phyloP scores from a whole-genome alignment of 2,888 invertebrate species.

The Conistra vaccinii region DNA sequence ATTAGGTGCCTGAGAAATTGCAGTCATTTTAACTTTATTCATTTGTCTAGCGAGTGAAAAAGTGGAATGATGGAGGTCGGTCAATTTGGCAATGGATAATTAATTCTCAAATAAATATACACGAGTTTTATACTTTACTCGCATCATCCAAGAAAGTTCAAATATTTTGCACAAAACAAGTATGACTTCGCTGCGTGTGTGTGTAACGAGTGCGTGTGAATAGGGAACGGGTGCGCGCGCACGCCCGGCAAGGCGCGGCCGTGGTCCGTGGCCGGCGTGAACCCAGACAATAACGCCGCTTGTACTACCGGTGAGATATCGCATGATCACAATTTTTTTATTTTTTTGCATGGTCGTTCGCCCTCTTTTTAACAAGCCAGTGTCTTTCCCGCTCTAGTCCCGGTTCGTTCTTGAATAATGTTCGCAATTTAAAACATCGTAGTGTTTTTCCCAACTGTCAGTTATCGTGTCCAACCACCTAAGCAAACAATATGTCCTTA shows the following conservation, averaged over 20 bases:
- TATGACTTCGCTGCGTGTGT: slow-evolving; percentile 57
- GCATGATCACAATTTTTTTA: slow-evolving; percentile 41
- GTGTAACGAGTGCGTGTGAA: slow-evolving; percentile 56
- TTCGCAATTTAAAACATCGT: not conserved
- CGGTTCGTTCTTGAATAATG: slow-evolving; percentile 8
- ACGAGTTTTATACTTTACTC: not conserved
- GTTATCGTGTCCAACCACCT: not conserved
- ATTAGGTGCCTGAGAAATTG: not conserved
- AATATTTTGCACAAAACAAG: slow-evolving; percentile 50
- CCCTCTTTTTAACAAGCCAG: slow-evolving; percentile 12
- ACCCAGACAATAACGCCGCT: slow-evolving; percentile 82
- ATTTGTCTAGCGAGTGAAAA: too few species aligned
- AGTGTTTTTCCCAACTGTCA: not conserved
- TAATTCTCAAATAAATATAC: not conserved
- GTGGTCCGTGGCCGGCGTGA: slow-evolving; percentile 89
- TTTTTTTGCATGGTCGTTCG: slow-evolving; percentile 36
- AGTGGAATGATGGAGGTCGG: not conserved
- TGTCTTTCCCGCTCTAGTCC: not conserved
- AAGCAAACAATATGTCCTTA: not conserved
- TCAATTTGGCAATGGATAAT: not conserved
- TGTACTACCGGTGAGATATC: slow-evolving; percentile 87
- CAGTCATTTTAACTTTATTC: not conserved
- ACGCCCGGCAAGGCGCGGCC: slow-evolving; percentile 87
- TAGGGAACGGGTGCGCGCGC: slow-evolving; percentile 88
- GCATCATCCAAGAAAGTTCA: not conserved